Conservation (phyloP, 53 echinoderm and acorn worm genomes). For the Arbacia lixula region DNA sequence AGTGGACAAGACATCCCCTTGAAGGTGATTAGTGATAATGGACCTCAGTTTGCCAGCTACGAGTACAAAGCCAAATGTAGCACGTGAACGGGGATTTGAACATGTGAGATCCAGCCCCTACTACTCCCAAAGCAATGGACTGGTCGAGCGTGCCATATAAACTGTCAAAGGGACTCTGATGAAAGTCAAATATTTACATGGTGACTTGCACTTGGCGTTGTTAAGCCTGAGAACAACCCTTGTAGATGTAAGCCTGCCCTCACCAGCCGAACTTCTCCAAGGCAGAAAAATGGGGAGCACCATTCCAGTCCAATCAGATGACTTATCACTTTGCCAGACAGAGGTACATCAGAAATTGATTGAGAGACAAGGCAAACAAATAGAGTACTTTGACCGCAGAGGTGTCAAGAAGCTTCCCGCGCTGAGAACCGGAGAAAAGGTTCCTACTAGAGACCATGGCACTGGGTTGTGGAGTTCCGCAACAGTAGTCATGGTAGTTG, state of each 20-base stretch:
- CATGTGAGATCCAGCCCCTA: conserved; percentile 68
- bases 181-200: conserved; percentile 19
- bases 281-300: conserved; percentile 5
- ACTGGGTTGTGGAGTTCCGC: neutral
- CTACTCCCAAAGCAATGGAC: conserved; percentile 60
- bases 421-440: neutral
- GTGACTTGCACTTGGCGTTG: neutral
- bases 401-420: conserved; percentile 5
- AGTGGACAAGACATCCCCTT: conserved; percentile 67
- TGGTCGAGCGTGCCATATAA: conserved; percentile 58
- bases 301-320: neutral
- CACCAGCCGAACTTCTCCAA: conserved; percentile 17
- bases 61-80: conserved; percentile 34
- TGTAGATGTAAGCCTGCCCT: neutral
- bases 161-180: conserved; percentile 49
- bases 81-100: conserved; percentile 27
- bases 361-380: neutral
- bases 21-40: conserved; percentile 64
- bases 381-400: neutral
- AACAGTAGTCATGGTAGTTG: neutral
- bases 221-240: conserved; percentile 18
- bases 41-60: neutral
- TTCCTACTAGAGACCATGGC: neutral
- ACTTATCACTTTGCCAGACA: neutral
- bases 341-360: neutral